These are phyloP conservation scores for Corapipo altera DNA, from an alignment of 2,113 vertebrate species.

Conservation along the genomic window DNA sequence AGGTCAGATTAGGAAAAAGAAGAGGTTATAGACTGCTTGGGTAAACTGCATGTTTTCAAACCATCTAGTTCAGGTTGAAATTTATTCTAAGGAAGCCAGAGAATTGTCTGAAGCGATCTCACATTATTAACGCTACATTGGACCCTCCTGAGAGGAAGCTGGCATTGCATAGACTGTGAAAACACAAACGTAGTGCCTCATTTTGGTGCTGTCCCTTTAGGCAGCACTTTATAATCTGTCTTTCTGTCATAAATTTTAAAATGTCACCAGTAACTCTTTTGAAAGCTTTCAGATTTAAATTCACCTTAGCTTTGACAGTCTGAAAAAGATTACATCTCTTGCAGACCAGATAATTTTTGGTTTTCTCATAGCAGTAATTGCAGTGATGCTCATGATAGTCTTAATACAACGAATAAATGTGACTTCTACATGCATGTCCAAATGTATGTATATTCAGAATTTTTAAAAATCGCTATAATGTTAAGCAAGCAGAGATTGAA, in stretches of 20 bases:
- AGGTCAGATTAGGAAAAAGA: slow-evolving; percentile 14
- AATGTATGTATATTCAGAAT: not conserved
- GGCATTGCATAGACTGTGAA: not conserved
- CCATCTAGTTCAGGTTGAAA: slow-evolving; percentile 17
- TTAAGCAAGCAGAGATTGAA: not conserved
- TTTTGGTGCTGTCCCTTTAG: not conserved
- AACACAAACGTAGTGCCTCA: not conserved
- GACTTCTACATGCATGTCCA: not conserved
- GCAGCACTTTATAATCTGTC: not conserved
- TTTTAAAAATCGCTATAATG: not conserved
- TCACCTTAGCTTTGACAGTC: not conserved
- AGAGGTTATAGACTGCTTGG: not conserved
- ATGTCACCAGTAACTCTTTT: not conserved
- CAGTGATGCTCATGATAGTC: not conserved
- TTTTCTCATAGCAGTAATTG: not conserved
- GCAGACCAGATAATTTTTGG: not conserved
- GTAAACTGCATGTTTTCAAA: not conserved
- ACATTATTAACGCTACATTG: not conserved
- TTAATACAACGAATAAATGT: not conserved
- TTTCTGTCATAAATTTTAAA: not conserved
- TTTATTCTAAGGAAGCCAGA: not conserved
- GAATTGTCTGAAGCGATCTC: not conserved
- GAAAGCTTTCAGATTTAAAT: not conserved
- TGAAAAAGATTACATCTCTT: not conserved
- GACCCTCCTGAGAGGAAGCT: not conserved